Percentiles rank a stretch among this genome's conserved stretches.
These are phyloP conservation scores for Orcinus orca DNA, from an alignment of 2,113 vertebrate species.

Conservation along the genomic window DNA sequence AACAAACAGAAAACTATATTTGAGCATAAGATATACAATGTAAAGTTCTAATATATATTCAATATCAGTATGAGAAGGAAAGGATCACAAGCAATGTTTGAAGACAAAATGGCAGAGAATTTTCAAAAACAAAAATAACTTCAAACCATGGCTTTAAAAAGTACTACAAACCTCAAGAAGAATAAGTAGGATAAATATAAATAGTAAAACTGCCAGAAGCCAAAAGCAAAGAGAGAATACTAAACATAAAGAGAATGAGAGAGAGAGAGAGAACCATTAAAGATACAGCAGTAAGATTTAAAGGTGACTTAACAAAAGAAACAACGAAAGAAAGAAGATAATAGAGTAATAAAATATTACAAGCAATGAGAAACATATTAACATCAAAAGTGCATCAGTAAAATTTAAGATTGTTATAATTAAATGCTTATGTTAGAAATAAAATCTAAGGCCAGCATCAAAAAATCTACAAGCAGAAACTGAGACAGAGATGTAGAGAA, in stretches of 20 bases:
- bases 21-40: neutral
- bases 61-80: neutral
- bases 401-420: neutral
- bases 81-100: neutral
- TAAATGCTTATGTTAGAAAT: neutral
- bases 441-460: neutral
- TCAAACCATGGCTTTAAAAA: neutral
- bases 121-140: neutral
- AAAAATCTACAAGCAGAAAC: neutral
- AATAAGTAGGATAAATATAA: neutral
- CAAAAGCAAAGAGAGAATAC: neutral
- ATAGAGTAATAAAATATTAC: neutral
- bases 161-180: neutral
- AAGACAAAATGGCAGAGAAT: neutral
- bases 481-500: too few relatives aligned
- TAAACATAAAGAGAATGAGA: neutral
- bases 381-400: neutral
- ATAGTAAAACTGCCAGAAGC: neutral
- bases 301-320: neutral
- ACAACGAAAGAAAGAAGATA: neutral
- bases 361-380: neutral
- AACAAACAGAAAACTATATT: neutral
- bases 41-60: neutral
- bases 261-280: neutral
- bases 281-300: neutral